Percentiles rank a stretch among this genome's conserved stretches.
These are phyloP conservation scores for Notiomystis cincta DNA, from an alignment of 2,113 vertebrate species.

Conservation along the genomic window DNA sequence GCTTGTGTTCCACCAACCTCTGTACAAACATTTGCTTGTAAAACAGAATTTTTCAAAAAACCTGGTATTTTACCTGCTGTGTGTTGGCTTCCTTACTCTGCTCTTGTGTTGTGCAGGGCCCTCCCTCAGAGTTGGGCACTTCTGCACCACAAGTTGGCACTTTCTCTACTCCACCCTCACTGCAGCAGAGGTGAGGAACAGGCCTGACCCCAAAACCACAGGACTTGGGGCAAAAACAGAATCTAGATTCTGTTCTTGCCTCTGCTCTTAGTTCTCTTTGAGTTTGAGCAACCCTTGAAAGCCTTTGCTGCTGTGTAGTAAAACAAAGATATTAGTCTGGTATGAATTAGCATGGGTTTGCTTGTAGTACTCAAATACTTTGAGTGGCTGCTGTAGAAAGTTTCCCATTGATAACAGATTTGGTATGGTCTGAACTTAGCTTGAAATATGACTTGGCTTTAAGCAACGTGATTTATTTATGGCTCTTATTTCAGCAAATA, in stretches of 20 bases:
- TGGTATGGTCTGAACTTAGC: background rate
- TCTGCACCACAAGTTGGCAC: background rate
- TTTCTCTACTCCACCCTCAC: background rate
- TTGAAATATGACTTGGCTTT: background rate
- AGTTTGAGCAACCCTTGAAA: background rate
- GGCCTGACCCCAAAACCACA: background rate
- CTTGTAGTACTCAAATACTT: background rate
- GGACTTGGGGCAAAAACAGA: background rate
- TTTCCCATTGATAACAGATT: background rate
- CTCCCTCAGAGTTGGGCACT: background rate
- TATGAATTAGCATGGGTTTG: background rate
- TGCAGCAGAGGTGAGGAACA: background rate
- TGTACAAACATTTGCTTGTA: slow-evolving; percentile 44
- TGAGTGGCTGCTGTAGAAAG: background rate
- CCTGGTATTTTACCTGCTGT: background rate
- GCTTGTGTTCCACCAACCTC: background rate
- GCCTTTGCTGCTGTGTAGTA: background rate
- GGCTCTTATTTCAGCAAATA: background rate
- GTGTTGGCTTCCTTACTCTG: slow-evolving; percentile 7
- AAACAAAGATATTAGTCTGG: background rate
- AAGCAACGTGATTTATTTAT: background rate
- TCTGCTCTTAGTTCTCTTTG: background rate
- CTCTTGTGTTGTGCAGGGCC: background rate
- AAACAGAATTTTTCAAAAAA: slow-evolving; percentile 9
- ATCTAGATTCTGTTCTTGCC: background rate